Conservation (phyloP, 2,797 vertebrate genomes). For the Xerus rutilus region DNA sequence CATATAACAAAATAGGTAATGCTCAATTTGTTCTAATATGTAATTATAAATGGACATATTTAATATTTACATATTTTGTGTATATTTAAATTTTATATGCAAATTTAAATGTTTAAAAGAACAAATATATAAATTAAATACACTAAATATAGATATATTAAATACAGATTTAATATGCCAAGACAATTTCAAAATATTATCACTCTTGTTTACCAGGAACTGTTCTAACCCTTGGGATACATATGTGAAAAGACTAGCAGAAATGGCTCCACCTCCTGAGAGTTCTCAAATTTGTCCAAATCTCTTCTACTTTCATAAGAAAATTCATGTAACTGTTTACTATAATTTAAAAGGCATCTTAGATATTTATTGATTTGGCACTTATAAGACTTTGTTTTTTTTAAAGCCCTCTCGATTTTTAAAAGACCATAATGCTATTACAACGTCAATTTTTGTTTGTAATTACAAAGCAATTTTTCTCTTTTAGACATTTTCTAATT, state of each 20-base stretch:
- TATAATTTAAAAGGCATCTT: not conserved
- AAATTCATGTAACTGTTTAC: not conserved
- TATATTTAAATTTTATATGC: too few relatives aligned
- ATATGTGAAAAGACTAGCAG: not conserved
- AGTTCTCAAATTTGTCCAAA: not conserved
- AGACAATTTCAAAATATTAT: not conserved
- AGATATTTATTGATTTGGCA: not conserved
- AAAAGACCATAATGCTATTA: conserved; percentile 18
- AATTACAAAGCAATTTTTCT: conserved; percentile 52
- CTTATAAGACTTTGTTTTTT: not conserved
- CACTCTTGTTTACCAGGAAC: not conserved
- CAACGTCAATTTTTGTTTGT: conserved; percentile 57
- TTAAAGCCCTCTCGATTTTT: not conserved
- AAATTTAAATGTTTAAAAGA: not conserved
- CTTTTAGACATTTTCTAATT: conserved; percentile 68
- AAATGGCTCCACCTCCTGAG: not conserved
- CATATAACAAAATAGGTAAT: not conserved
- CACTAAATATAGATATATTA: not conserved
- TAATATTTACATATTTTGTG: too few relatives aligned
- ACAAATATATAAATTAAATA: not conserved
- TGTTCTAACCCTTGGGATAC: not conserved
- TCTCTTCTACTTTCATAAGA: not conserved
- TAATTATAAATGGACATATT: not conserved
- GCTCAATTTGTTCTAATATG: not conserved
- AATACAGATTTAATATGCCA: not conserved